These are phyloP conservation scores for Nephrotoma guestfalica DNA, from an alignment of 2,888 invertebrate species.

Conservation along the genomic window DNA sequence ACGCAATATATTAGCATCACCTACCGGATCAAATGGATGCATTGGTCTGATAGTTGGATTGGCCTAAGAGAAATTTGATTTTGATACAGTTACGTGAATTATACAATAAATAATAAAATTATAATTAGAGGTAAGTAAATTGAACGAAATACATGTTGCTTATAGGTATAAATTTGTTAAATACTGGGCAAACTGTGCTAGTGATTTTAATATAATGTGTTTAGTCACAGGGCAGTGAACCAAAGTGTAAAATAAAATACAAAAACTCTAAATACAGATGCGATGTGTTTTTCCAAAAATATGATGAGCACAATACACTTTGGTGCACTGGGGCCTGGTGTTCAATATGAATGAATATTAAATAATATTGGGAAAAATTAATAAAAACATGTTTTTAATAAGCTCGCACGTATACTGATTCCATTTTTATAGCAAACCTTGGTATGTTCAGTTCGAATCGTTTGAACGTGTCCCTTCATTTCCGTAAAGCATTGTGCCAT, in stretches of 20 bases:
- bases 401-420: background rate
- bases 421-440: background rate
- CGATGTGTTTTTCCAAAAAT: background rate
- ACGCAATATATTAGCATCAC: constrained; percentile 64
- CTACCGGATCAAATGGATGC: constrained; percentile 62
- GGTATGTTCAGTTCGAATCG: background rate
- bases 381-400: background rate
- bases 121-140: background rate
- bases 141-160: background rate
- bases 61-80: constrained; percentile 19
- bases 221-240: background rate
- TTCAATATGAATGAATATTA: background rate
- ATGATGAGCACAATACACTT: background rate
- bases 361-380: background rate
- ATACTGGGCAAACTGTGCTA: background rate
- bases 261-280: background rate
- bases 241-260: background rate
- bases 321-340: background rate
- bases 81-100: background rate
- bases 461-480: constrained; percentile 13
- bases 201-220: background rate
- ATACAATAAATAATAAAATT: background rate
- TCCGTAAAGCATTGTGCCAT: constrained; percentile 22
- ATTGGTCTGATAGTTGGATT: constrained; percentile 59
- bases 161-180: background rate